Percentiles rank a stretch among this genome's conserved stretches.
Conservation (phyloP, 1,140 invertebrate genomes). For the silkworm (Bombyx mori) region DNA sequence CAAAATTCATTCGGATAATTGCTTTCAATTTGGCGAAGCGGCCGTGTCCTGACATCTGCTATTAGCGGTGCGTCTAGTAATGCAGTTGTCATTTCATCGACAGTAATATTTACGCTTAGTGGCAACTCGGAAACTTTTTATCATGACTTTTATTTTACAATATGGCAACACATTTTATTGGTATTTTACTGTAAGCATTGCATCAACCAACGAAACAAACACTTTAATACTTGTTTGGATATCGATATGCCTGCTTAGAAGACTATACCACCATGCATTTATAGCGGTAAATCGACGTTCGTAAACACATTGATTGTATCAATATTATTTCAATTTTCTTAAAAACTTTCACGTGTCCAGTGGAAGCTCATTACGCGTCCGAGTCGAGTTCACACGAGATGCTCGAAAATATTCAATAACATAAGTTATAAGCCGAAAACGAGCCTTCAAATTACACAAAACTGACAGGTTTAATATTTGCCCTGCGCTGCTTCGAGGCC, state of each 20-base stretch:
- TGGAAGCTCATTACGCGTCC: constrained; percentile 28
- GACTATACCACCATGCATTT: constrained; percentile 21
- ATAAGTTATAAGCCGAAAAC: constrained; percentile 63
- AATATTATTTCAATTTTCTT: constrained; percentile 40
- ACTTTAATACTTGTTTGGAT: constrained; percentile 24
- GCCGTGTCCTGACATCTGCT: constrained; percentile 12
- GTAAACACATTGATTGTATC: constrained; percentile 36
- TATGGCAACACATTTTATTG: constrained; percentile 27
- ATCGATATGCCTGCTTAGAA: constrained; percentile 19
- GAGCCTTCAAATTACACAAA: constrained; percentile 66
- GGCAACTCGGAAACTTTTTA: constrained; percentile 20
- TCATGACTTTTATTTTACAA: constrained; percentile 17
- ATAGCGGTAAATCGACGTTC: constrained; percentile 16
- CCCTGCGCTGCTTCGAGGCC: constrained; percentile 41
- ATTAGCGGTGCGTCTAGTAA: constrained; percentile 37
- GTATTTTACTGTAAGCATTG: constrained; percentile 22
- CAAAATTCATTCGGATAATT: constrained; percentile 43
- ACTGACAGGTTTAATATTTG: constrained; percentile 68
- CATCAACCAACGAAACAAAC: constrained; percentile 27
- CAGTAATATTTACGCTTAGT: constrained; percentile 30
- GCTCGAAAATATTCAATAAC: constrained; percentile 52
- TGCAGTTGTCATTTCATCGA: constrained; percentile 24
- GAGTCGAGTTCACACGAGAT: constrained; percentile 28
- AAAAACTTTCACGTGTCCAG: constrained; percentile 26
- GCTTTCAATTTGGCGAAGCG: constrained; percentile 41